Evolutionary conservation across 1,140 invertebrate genomes (phyloP), one percentile per base, ranked within the genome.

Genomic region (Drosophila nikananu): DNA sequence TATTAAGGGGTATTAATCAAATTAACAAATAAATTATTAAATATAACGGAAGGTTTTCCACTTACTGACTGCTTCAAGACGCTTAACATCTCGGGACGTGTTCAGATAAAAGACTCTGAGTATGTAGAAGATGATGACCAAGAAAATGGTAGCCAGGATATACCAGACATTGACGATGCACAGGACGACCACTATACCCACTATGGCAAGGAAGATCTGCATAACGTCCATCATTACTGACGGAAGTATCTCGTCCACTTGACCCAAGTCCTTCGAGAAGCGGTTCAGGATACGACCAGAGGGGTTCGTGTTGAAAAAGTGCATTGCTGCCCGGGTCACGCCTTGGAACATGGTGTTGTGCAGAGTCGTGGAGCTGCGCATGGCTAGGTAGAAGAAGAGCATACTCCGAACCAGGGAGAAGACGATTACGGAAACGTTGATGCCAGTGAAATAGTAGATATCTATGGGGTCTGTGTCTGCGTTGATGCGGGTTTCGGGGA

Each of bases 31-130:
- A 19, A 19, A 54, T 3, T 1, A 19, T 13, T 17, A 37, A 23
- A 21, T 10, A 23, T 15, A 35, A 3, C 10, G 9, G 37, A 55
- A 37, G 4, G 4, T 17, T 23, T 17, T 54, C 23, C 80, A 95
- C 95, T 96, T 95, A 98, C 97, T 97, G 91, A 96, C 95, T 89
- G 96, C 97, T 94, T 99, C 98, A 61, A 98, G 94, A 67, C 97
- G 95, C 93, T 98, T 98, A 17, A 98, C 94, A 93, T 96, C 97
- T 65, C 97, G 94, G 25, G 97, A 97, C 0, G 97, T 97, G 23
- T 94, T 94, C 21, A 99, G 93, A 93, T 98, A 99, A 90, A 97
- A 96, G 61, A 94, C 94, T 39, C 97, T 93, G 48, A 98, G 93
- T 9, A 95, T 94, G 77, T 96, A 95, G 93, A 98, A 97, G 19